phyloP scores from a whole-genome alignment of 2,113 vertebrate species.

The Cephalopholis sonnerati region DNA sequence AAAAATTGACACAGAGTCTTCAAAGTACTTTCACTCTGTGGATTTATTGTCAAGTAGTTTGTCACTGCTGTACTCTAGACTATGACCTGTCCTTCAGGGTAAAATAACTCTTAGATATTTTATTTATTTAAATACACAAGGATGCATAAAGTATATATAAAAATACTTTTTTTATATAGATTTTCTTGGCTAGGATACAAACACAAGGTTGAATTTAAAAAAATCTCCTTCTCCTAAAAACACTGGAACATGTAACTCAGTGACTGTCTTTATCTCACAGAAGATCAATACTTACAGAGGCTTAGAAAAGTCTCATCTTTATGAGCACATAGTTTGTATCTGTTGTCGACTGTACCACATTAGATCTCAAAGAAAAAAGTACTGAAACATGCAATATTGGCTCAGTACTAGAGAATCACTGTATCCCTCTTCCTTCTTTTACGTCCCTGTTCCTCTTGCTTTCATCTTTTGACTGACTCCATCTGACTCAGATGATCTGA shows the following conservation, averaged over 20 bases:
- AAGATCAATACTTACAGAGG: background rate
- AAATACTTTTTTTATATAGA: background rate
- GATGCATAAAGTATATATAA: too few relatives aligned
- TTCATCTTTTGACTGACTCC: background rate
- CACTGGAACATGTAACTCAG: background rate
- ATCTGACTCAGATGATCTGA: background rate
- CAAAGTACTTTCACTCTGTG: background rate
- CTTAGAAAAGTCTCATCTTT: background rate
- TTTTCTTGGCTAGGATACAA: background rate
- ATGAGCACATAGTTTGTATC: background rate
- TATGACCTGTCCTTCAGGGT: background rate
- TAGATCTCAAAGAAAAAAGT: background rate
- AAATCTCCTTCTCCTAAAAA: too few relatives aligned
- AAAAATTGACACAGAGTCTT: background rate
- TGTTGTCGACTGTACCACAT: background rate
- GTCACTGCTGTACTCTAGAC: background rate
- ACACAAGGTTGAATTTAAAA: background rate
- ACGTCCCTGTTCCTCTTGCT: background rate
- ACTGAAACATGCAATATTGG: background rate
- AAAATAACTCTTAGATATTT: background rate
- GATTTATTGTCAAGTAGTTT: background rate
- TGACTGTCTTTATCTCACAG: background rate
- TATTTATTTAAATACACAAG: background rate
- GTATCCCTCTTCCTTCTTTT: background rate
- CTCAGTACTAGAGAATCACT: too few relatives aligned